Base-by-base conservation (phyloP, 2,888 invertebrate species). In the Mantis religiosa region DNA sequence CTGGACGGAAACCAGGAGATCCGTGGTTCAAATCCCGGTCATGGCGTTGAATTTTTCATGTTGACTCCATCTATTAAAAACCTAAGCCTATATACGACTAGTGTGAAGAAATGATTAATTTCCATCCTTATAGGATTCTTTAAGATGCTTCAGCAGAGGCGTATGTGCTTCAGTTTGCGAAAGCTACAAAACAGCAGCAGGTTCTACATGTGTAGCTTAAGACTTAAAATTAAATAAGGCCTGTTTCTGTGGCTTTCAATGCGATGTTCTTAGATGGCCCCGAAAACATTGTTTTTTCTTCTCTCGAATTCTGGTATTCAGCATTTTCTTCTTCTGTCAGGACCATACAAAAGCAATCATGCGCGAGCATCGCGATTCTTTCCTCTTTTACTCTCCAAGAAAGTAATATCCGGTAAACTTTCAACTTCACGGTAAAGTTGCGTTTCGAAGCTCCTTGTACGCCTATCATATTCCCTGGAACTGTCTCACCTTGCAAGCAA, bases 381-480 rank as follows among this genome's bases (percentile, higher is more conserved):
- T 71, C 54, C 25, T 71, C 54, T 71, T 71, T 71, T 71, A 71
- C 54, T 71, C 54, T 71, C 54, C 54, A 20, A 47, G 85, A n/a
- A 85, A 47, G 85, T 85, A 85, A 85, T 85, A 85, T 85, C 85
- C 85, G 85, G 84, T 47, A 85, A 85, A 85, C 85, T 85, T 85
- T 47, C 54, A 71, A 71, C 54, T 71, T 71, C 54, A 71, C 54
- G 54, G 54, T 71, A 20, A 71, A 71, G 54, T 71, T 71, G 54
- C 54, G 15, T 71, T 71, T 71, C 20, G 54, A 71, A 71, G 54
- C 54, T 71, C 54, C 54, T 71, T 71, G 54, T 71, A 71, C 20
- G 54, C 20, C 54, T 71, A 71, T 71, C 54, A 71, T 71, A 71
- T 71, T 71, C 54, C 25, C 54, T 71, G 54, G 54, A 25, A 15